Evolutionary conservation across 1,140 invertebrate genomes (phyloP).

Genomic region (Theocolax elegans): DNA sequence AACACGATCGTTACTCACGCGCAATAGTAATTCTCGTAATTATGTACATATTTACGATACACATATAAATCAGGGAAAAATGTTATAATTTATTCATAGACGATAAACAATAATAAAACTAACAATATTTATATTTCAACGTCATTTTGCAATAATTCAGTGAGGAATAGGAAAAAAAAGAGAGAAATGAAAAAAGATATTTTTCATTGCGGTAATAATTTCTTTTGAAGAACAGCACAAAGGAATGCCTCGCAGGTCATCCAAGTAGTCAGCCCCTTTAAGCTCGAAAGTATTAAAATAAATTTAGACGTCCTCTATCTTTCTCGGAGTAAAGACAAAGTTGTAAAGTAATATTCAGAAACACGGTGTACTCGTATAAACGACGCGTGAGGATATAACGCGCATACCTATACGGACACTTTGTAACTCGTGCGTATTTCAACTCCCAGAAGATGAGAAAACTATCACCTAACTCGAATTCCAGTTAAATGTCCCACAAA

Average conservation of each 20-base stretch:
- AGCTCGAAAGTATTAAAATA: conserved; percentile 23
- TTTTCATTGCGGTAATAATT: conserved; percentile 9
- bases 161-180: too few relatives aligned
- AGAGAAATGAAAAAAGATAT: too few relatives aligned
- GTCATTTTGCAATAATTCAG: too few relatives aligned
- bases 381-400: background rate
- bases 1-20: too few relatives aligned
- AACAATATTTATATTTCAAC: too few relatives aligned
- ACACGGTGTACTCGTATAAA: conserved; percentile 1
- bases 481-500: background rate
- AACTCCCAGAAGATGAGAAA: background rate
- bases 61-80: too few relatives aligned
- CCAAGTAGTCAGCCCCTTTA: conserved; percentile 1
- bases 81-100: too few relatives aligned
- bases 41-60: too few relatives aligned
- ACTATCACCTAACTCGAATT: background rate
- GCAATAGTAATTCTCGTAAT: too few relatives aligned
- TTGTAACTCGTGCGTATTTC: background rate
- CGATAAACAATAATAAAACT: too few relatives aligned
- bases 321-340: conserved; percentile 16
- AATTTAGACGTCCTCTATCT: conserved; percentile 27
- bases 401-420: too few relatives aligned
- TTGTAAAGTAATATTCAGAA: conserved; percentile 22
- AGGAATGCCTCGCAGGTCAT: background rate
- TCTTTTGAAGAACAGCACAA: background rate